Conservation (phyloP, 2,797 vertebrate species). For the Chloroceryle amazona region DNA sequence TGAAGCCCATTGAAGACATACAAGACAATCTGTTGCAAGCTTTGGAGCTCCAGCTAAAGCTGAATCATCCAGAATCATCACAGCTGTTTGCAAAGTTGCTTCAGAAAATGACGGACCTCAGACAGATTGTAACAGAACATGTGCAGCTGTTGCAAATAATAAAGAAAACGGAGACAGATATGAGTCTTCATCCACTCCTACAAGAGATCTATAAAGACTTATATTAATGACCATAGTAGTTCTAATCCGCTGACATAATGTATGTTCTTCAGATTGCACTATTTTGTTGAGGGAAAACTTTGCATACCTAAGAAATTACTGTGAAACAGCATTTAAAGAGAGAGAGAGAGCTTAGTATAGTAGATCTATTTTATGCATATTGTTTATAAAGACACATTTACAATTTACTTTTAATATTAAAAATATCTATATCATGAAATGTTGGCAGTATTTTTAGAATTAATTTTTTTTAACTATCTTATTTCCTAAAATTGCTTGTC, state of each 20-base stretch:
- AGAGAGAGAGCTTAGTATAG: constrained; percentile 82
- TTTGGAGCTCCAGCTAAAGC: constrained; percentile 95
- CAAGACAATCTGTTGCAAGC: constrained; percentile 96
- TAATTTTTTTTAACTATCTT: constrained; percentile 61
- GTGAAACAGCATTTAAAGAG: constrained; percentile 85
- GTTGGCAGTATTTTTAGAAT: constrained; percentile 72
- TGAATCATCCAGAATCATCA: constrained; percentile 94
- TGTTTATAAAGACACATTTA: constrained; percentile 89
- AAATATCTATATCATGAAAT: constrained; percentile 81
- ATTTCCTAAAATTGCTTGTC: constrained; percentile 62
- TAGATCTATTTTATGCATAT: constrained; percentile 88
- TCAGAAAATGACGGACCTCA: constrained; percentile 99
- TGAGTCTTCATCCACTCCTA: constrained; percentile 94
- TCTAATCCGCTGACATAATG: constrained; percentile 46
- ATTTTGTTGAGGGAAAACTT: constrained; percentile 81
- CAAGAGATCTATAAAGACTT: constrained; percentile 99
- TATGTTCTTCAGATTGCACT: constrained; percentile 84
- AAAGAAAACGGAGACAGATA: constrained; percentile 94
- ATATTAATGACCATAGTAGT: constrained; percentile 82
- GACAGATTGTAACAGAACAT: constrained; percentile 96
- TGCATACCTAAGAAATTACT: constrained; percentile 83
- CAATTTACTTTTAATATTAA: constrained; percentile 90
- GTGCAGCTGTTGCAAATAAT: constrained; percentile 95
- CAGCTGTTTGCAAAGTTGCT: constrained; percentile 98
- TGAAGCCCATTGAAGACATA: constrained; percentile 96